phyloP scores from a whole-genome alignment of 2,797 vertebrate genomes.

The Kryptopterus vitreolus region DNA sequence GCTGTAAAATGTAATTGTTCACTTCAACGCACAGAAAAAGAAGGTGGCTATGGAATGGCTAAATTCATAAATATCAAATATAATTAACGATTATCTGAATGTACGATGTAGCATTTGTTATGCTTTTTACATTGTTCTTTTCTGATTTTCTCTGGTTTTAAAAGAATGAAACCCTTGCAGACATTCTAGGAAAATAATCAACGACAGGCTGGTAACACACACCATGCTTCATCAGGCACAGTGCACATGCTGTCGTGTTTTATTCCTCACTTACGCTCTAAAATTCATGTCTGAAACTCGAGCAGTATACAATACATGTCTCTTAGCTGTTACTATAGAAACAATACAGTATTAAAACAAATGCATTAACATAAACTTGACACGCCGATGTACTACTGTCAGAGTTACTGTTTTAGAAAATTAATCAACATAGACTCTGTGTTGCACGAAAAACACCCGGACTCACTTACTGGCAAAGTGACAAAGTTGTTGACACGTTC shows the following conservation, averaged over 20 bases:
- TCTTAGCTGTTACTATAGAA: not conserved
- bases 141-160: too few species aligned
- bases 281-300: not conserved
- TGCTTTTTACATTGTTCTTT: too few species aligned
- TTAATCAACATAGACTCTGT: conserved; percentile 23
- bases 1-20: too few species aligned
- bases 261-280: not conserved
- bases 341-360: not conserved
- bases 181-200: not conserved
- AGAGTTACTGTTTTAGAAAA: conserved; percentile 15
- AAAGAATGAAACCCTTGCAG: not conserved
- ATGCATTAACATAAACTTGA: not conserved
- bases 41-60: too few species aligned
- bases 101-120: not conserved
- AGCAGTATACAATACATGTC: not conserved
- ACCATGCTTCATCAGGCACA: not conserved
- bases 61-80: too few species aligned
- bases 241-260: not conserved
- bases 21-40: too few species aligned
- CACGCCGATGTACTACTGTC: not conserved
- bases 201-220: not conserved
- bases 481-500: conserved; percentile 24
- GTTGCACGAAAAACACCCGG: conserved; percentile 1
- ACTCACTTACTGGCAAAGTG: conserved; percentile 23
- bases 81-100: too few species aligned